These are phyloP conservation scores for Anoura caudifer DNA, from an alignment of 2,113 vertebrate species.

Conservation along the genomic window DNA sequence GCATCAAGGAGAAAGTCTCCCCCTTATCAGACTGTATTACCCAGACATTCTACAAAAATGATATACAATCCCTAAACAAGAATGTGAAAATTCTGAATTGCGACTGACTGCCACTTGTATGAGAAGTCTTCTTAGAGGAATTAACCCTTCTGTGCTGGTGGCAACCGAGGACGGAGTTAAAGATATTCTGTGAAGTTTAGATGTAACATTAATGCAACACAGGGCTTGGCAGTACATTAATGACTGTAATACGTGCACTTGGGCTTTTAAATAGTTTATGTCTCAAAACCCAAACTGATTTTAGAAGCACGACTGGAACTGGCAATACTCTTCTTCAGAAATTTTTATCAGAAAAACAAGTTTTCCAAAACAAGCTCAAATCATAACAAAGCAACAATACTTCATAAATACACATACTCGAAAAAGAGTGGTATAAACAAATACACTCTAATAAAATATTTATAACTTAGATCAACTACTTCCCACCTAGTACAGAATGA, in stretches of 20 bases:
- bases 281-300: constrained; percentile 53
- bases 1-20: constrained; percentile 39
- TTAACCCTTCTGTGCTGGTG: constrained; percentile 71
- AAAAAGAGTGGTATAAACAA: constrained; percentile 42
- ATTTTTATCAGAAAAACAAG: constrained; percentile 46
- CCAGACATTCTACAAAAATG: constrained; percentile 36
- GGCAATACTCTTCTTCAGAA: constrained; percentile 25
- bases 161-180: constrained; percentile 63
- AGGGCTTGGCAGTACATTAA: constrained; percentile 62
- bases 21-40: constrained; percentile 28
- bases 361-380: constrained; percentile 57
- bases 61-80: constrained; percentile 47
- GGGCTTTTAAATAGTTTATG: constrained; percentile 41
- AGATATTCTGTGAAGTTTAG: constrained; percentile 63
- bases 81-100: constrained; percentile 69
- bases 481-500: constrained; percentile 22
- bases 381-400: constrained; percentile 16
- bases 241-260: constrained; percentile 51
- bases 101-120: constrained; percentile 74
- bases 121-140: constrained; percentile 77
- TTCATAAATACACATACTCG: constrained; percentile 39
- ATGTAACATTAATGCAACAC: constrained; percentile 70
- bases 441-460: constrained; percentile 45
- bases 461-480: not conserved
- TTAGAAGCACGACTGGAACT: constrained; percentile 26